These are phyloP conservation scores for Caenorhabditis angaria DNA, from an alignment of 2,888 invertebrate species.

Conservation along the genomic window DNA sequence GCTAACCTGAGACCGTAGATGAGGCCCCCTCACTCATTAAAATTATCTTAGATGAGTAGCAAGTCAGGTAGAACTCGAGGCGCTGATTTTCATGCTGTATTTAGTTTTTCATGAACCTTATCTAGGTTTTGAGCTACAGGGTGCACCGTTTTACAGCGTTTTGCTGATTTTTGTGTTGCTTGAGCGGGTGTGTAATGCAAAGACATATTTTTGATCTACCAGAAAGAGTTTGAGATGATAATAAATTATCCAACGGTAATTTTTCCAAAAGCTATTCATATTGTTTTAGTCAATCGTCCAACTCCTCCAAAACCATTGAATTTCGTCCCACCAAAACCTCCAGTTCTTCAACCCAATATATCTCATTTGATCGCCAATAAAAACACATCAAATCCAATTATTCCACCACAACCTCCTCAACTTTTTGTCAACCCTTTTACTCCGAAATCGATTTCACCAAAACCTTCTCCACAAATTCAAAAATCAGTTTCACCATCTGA, in stretches of 20 bases:
- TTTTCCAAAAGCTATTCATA: not conserved
- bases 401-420: conserved; percentile 14
- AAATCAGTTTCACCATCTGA: not conserved
- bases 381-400: not conserved
- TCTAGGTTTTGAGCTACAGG: no score
- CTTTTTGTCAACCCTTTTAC: conserved; percentile 24
- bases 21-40: no score
- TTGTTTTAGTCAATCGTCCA: not conserved
- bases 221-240: no score
- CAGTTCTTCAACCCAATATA: conserved; percentile 38
- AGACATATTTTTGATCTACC: no score
- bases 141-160: no score
- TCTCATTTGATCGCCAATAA: conserved; percentile 18
- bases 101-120: no score
- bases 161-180: no score
- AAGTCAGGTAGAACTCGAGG: no score
- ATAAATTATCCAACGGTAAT: not conserved
- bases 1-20: no score
- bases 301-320: conserved; percentile 30
- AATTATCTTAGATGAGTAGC: no score
- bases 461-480: not conserved
- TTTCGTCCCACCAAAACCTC: conserved; percentile 43
- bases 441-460: conserved; percentile 21
- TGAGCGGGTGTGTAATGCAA: no score
- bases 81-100: no score